These are phyloP conservation scores for Enteromius mattozi DNA, from an alignment of 2,797 vertebrate genomes.

Conservation along the genomic window DNA sequence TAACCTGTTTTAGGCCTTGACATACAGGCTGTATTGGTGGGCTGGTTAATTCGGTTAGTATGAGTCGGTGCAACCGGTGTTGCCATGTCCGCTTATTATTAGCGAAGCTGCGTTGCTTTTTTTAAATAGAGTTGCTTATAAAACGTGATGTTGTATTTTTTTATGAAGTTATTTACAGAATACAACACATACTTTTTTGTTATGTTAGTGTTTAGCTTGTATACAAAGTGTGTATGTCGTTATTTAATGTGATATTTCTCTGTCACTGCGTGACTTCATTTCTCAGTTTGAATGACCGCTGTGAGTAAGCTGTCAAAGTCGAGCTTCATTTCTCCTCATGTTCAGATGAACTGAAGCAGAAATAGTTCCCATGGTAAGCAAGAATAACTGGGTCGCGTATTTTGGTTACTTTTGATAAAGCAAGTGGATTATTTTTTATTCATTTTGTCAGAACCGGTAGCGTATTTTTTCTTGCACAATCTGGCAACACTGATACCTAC, in stretches of 20 bases:
- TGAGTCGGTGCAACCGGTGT: constrained; percentile 22
- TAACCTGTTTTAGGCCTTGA: constrained; percentile 40
- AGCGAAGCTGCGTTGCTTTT: neutral
- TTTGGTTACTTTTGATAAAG: neutral
- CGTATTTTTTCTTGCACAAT: neutral
- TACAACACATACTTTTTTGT: neutral
- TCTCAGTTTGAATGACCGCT: constrained; percentile 20
- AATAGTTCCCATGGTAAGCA: neutral
- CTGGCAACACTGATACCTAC: constrained; percentile 1
- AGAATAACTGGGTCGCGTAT: neutral
- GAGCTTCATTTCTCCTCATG: neutral
- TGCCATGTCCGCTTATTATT: constrained; percentile 7
- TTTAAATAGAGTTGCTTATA: neutral
- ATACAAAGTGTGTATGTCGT: neutral
- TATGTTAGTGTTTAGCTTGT: neutral
- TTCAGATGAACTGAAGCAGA: neutral
- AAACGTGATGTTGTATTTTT: neutral
- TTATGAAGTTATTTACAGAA: neutral
- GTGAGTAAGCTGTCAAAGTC: constrained; percentile 5
- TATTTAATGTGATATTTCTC: neutral
- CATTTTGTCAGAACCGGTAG: neutral
- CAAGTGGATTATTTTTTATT: neutral
- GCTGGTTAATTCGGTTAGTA: constrained; percentile 42
- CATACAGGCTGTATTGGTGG: constrained; percentile 24
- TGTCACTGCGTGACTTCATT: neutral